phyloP scores from a whole-genome alignment of 2,797 vertebrate genomes.

The Tympanoctomys barrerae region DNA sequence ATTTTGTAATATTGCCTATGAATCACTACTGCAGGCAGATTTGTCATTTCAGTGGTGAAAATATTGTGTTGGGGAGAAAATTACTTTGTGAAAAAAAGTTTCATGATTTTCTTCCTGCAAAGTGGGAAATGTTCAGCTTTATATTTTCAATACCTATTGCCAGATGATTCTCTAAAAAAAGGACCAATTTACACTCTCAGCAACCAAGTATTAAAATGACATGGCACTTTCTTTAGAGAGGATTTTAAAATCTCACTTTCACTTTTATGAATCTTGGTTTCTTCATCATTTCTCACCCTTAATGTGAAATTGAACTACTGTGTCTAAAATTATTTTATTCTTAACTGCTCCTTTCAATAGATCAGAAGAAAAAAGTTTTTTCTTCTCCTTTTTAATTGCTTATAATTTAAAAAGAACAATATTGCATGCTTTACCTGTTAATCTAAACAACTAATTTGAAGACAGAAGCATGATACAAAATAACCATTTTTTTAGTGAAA shows the following conservation, averaged over 20 bases:
- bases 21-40: neutral
- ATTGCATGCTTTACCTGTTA: no score
- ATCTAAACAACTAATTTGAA: no score
- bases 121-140: conserved; percentile 12
- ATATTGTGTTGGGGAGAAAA: conserved; percentile 40
- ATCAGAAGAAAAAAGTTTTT: no score
- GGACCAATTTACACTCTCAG: neutral
- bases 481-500: no score
- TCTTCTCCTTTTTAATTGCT: no score
- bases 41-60: conserved; percentile 50
- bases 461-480: no score
- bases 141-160: neutral
- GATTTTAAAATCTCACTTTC: conserved; percentile 3
- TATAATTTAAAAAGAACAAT: no score
- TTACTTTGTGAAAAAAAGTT: conserved; percentile 60
- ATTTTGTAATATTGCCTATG: conserved; percentile 35
- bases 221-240: neutral
- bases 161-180: conserved; percentile 10
- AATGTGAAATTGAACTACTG: neutral
- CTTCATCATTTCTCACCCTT: neutral
- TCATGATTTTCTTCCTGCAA: neutral
- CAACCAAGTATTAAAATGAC: neutral
- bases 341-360: no score
- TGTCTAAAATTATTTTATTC: neutral
- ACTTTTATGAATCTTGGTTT: neutral